A percentile compares a stretch with the other conserved stretches of the same genome.
These are phyloP conservation scores for Zaprionus ornatus DNA, from an alignment of 1,140 invertebrate genomes.

Conservation along the genomic window DNA sequence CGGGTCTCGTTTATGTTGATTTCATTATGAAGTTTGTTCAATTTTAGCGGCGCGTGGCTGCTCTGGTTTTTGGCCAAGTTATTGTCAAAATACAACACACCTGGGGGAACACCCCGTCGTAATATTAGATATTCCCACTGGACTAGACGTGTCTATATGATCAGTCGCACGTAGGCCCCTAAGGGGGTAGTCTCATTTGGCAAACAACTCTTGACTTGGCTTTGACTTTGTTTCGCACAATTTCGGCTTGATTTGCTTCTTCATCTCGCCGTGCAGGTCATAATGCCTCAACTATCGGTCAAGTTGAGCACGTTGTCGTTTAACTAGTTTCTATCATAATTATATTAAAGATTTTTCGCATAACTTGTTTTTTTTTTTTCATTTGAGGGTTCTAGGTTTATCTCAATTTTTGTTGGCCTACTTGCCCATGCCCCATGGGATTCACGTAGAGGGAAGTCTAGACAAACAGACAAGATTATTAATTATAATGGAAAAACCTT, in stretches of 20 bases:
- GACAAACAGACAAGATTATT: too few species aligned
- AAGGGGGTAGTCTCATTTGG: background rate
- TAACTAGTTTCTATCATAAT: background rate
- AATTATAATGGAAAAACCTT: too few species aligned
- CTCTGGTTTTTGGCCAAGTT: constrained; percentile 14
- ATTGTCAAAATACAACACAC: background rate
- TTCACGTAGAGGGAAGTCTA: too few species aligned
- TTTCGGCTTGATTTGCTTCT: background rate
- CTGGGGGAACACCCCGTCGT: background rate
- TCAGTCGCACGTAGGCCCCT: background rate
- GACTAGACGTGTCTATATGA: background rate
- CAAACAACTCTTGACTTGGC: background rate
- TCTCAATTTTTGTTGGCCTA: too few species aligned
- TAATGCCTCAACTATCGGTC: background rate
- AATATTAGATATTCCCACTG: background rate
- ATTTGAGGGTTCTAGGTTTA: background rate
- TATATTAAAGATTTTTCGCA: background rate
- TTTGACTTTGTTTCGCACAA: background rate
- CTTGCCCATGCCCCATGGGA: too few species aligned
- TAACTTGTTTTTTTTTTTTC: background rate
- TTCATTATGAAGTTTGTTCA: constrained; percentile 16
- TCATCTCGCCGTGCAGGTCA: background rate
- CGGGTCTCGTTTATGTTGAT: constrained; percentile 32
- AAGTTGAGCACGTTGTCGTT: constrained; percentile 4
- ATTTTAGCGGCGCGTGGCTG: constrained; percentile 55